A percentile compares a stretch with the other conserved stretches of the same genome.
phyloP scores from a whole-genome alignment of 2,113 vertebrate genomes.

The Numida meleagris region DNA sequence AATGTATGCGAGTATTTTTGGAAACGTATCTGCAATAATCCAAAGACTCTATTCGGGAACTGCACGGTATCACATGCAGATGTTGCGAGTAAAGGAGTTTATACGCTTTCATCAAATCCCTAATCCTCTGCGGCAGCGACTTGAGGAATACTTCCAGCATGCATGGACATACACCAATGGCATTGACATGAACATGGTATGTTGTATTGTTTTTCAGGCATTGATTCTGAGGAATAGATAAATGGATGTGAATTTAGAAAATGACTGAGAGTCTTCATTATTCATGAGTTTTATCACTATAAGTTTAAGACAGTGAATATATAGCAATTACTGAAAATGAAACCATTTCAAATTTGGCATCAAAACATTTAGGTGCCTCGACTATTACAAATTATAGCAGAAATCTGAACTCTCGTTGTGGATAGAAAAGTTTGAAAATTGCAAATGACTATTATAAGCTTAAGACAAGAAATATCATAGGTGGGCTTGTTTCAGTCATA shows the following conservation, averaged over 20 bases:
- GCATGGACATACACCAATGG: constrained; percentile 99
- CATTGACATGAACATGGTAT: constrained; percentile 99
- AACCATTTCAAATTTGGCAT: background rate
- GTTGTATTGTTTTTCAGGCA: constrained; percentile 69
- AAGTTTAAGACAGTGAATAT: background rate
- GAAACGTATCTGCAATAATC: constrained; percentile 99
- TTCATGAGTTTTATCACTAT: background rate
- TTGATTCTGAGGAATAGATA: background rate
- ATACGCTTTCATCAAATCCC: constrained; percentile 99
- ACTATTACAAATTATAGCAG: background rate
- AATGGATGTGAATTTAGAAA: constrained; percentile 1
- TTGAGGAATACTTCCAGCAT: constrained; percentile 99
- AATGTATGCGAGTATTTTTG: constrained; percentile 99
- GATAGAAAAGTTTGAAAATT: background rate
- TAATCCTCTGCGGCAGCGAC: constrained; percentile 92
- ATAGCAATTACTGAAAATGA: background rate
- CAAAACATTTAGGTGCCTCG: background rate
- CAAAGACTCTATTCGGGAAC: constrained; percentile 98
- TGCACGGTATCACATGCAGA: constrained; percentile 97
- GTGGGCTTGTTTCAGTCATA: background rate
- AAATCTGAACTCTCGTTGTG: background rate
- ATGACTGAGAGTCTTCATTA: background rate
- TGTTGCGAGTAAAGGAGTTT: constrained; percentile 98
- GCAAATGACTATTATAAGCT: background rate
- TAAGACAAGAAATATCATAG: background rate